Base-by-base conservation (phyloP, 1,140 invertebrate species). In the Pseudomyrmex sp. region DNA sequence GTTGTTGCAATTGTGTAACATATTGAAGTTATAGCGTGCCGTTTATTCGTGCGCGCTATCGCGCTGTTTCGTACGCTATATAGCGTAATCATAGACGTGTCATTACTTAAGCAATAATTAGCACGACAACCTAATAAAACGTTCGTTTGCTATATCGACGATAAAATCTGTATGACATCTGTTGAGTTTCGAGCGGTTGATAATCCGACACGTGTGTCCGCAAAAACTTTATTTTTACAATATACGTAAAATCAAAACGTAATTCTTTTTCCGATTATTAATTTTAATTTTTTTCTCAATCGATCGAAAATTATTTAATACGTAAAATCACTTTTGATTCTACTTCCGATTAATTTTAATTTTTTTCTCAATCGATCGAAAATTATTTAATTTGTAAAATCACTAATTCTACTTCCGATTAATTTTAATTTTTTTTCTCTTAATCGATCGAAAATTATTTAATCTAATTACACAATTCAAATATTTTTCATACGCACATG, bases 91-190 rank as follows among this genome's bases (percentile, higher is more conserved):
- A 9, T 46, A 56, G 26, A 46, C 1, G 2, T 15, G 3, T 20
- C 8, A 44, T 65, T 76, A 77, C 44, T 66, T 68, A 44, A n/a
- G 15, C n/a, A 54, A 44, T 44, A 68, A 77, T 77, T 77, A 68
- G 48, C 18, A 18, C 18, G 2, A 76, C 66, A 76, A 44, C 46
- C 4, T 79, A 58, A 79, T 58, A 23, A 20, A 10, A n/a, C 35
- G 8, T 15, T 7, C 0, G 35, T 35, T 35, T 35, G 7, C 1
- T 65, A 68, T n/a, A 56, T 69, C 5, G 13, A 56, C 12, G 18
- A 8, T 66, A 48, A 26, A 26, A 8, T 18, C 18, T 18, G 4
- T 46, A 35, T 35, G 46, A 23, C 4, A 69, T 12, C 35, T 69
- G 63, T 10, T 2, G 18, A 15, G 26, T 20, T 54, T 63, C 10